These are phyloP conservation scores for Odontamblyopus lacepedii DNA, from an alignment of 2,797 vertebrate genomes.

Conservation along the genomic window DNA sequence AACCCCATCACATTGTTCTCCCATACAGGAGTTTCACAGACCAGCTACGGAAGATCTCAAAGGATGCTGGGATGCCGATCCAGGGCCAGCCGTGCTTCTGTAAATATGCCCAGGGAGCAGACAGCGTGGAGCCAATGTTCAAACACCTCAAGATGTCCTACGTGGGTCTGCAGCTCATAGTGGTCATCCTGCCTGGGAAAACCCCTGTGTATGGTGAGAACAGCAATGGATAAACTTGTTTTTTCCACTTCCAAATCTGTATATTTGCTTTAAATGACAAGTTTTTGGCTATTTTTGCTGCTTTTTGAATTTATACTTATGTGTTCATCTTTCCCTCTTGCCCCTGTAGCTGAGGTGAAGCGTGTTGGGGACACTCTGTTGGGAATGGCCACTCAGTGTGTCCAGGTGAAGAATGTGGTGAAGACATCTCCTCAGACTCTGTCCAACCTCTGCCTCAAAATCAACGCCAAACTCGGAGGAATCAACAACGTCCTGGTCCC, in stretches of 20 bases:
- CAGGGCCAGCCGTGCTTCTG: conserved; percentile 99
- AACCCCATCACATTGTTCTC: neutral
- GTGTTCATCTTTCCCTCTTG: too few relatives aligned
- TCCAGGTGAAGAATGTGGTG: conserved; percentile 98
- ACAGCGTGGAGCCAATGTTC: conserved; percentile 99
- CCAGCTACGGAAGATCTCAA: conserved; percentile 97
- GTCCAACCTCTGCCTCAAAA: conserved; percentile 98
- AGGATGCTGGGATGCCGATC: conserved; percentile 98
- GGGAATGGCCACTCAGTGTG: conserved; percentile 98
- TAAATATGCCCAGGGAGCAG: conserved; percentile 97
- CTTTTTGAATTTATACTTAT: too few relatives aligned
- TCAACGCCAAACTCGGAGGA: conserved; percentile 97
- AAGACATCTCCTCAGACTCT: conserved; percentile 98
- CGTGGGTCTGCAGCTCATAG: conserved; percentile 96
- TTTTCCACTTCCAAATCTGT: too few relatives aligned
- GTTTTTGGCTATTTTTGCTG: too few relatives aligned
- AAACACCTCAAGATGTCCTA: conserved; percentile 98
- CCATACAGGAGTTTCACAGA: conserved; percentile 93
- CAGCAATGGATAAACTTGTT: neutral
- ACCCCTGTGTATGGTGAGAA: conserved; percentile 94
- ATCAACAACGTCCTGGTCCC: conserved; percentile 99
- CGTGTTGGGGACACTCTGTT: conserved; percentile 96
- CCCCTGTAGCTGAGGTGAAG: conserved; percentile 92
- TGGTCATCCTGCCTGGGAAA: conserved; percentile 97
- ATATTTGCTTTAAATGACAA: too few relatives aligned